Conservation (phyloP, 2,113 vertebrate species). For the Apteryx mantelli region DNA sequence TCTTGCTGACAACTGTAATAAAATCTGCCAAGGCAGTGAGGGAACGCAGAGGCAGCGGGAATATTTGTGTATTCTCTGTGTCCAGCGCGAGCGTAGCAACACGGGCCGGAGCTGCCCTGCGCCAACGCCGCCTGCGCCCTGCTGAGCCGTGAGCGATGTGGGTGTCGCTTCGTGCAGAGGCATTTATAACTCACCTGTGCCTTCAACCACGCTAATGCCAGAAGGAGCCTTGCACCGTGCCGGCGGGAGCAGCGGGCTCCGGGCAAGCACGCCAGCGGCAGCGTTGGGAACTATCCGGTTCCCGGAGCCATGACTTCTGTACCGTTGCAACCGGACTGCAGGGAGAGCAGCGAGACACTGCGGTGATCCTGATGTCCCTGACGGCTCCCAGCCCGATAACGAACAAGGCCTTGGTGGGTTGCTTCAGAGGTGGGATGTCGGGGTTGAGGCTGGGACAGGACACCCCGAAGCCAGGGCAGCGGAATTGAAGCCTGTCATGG, state of each 20-base stretch:
- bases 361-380: background rate
- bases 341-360: background rate
- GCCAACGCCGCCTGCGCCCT: fast-evolving
- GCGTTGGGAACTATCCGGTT: background rate
- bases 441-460: background rate
- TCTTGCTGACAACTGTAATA: background rate
- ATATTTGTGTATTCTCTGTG: background rate
- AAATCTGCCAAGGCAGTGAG: background rate
- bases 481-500: background rate
- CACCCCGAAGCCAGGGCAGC: background rate
- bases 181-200: too few relatives aligned
- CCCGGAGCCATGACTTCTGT: background rate
- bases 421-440: background rate
- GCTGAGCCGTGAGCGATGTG: fast-evolving
- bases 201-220: too few relatives aligned
- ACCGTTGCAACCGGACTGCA: background rate
- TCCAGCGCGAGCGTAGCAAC: background rate
- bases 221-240: too few relatives aligned
- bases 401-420: background rate
- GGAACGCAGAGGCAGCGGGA: background rate
- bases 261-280: too few relatives aligned
- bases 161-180: background rate
- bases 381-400: background rate
- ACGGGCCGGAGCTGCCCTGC: background rate
- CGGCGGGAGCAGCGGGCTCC: too few relatives aligned